Base-by-base conservation (phyloP, 2,113 vertebrate genomes). In the Oryzias woworae region DNA sequence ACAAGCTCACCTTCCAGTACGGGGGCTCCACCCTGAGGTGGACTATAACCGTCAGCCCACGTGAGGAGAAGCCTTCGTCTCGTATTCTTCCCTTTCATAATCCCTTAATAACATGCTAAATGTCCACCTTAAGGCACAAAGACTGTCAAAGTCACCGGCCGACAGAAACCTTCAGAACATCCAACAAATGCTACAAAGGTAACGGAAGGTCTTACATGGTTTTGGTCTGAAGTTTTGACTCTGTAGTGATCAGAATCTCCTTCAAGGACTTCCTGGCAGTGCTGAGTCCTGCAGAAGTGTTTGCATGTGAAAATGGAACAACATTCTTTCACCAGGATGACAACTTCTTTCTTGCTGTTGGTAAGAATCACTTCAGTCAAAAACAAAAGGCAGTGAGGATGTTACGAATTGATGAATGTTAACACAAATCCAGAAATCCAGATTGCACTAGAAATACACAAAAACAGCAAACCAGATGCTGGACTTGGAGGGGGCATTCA, bases 241-340 rank as follows among this genome's bases (percentile, higher is more conserved):
- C 12, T 14, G 1, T 1, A 26, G 13, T 46, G 10, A 14, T 46
- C 10, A 1, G 16, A 28, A 36, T 3, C 1, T 15, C 51, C 26
- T 48, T 23, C 54, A 92, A 36, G 90, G 51, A 22, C 24, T 48
- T 79, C 20, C 31, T 91, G 47, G 47, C 77, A 8, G 3, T 17
- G 46, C 18, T 90, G 18, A 62, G 43, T 45, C 44, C 78, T 4
- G 10, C 42, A 22, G 82, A 87, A 4, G 82, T 83, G 42, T 90
- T 89, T 77, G 82, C 83, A 0, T 92, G 90, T 89, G 87, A 89
- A 69, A 80, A 75, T n/a, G 44, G 66, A 7, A 85, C 88, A 0
- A 12, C 77, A 3, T 90, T 85, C 63, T 83, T 92, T 31, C 57
- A 77, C 18, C 88, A 89, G 54, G 83, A 86, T 22, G 58, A 79